phyloP scores from a whole-genome alignment of 2,888 invertebrate genomes.

The Camptogramma bilineatum region DNA sequence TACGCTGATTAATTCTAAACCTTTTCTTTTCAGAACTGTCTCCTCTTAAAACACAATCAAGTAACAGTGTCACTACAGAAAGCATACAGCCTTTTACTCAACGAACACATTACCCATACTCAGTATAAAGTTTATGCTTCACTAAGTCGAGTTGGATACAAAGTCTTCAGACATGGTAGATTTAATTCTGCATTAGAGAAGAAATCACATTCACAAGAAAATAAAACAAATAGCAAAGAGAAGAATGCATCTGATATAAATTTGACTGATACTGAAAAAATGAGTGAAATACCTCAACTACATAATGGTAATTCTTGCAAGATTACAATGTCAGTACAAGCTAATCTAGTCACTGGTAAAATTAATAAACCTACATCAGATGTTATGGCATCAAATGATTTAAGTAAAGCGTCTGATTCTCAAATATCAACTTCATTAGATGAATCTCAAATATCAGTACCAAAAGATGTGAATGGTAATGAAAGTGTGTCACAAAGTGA shows the following conservation, averaged over 20 bases:
- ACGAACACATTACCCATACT: slow-evolving; percentile 63
- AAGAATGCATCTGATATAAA: background rate
- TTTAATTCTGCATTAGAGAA: slow-evolving; percentile 3
- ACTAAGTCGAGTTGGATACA: slow-evolving; percentile 84
- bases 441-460: background rate
- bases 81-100: slow-evolving; percentile 85
- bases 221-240: background rate
- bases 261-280: background rate
- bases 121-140: slow-evolving; percentile 87
- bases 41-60: slow-evolving; percentile 85
- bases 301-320: background rate
- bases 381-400: background rate
- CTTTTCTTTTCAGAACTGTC: slow-evolving; percentile 83
- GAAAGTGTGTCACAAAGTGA: background rate
- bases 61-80: slow-evolving; percentile 87
- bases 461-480: background rate
- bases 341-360: background rate
- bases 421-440: background rate
- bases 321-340: background rate
- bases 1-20: background rate
- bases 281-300: background rate
- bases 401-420: background rate
- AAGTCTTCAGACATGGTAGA: slow-evolving; percentile 76
- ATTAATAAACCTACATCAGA: background rate
- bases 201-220: background rate